Conservation (phyloP, 2,113 vertebrate species). For the Leptobrachium ailaonicum region DNA sequence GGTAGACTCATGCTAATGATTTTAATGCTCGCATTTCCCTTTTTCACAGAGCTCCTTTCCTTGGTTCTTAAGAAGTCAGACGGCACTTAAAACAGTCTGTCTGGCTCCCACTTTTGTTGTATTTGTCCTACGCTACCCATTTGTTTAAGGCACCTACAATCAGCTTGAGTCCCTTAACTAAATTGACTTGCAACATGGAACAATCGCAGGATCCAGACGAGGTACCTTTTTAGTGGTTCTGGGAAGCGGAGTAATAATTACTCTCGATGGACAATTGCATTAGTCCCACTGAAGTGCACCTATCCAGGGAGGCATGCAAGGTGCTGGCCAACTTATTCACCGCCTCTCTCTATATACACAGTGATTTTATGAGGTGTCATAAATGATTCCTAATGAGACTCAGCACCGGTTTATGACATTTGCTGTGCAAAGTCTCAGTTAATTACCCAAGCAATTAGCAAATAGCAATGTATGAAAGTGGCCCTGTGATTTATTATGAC, state of each 20-base stretch:
- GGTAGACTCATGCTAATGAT: neutral
- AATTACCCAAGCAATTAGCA: constrained; percentile 49
- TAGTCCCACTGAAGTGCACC: neutral
- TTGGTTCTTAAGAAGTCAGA: neutral
- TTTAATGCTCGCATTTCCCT: neutral
- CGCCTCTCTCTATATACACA: constrained; percentile 38
- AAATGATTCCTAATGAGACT: constrained; percentile 48
- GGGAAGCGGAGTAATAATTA: neutral
- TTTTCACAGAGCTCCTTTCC: neutral
- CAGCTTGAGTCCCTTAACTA: neutral
- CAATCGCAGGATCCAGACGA: neutral
- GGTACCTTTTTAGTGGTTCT: neutral
- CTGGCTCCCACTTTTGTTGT: neutral
- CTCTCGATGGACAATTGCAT: neutral
- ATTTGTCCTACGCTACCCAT: neutral
- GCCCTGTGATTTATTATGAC: constrained; percentile 48
- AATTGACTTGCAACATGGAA: neutral
- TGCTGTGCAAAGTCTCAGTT: constrained; percentile 51
- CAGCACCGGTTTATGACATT: constrained; percentile 48
- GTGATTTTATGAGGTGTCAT: constrained; percentile 47
- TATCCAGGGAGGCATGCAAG: constrained; percentile 9
- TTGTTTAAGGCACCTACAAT: neutral
- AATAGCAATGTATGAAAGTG: constrained; percentile 48
- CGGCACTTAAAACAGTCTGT: neutral
- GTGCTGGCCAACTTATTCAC: constrained; percentile 12